These are phyloP conservation scores for Athrips mouffetella DNA, from an alignment of 2,888 invertebrate species.

Conservation along the genomic window DNA sequence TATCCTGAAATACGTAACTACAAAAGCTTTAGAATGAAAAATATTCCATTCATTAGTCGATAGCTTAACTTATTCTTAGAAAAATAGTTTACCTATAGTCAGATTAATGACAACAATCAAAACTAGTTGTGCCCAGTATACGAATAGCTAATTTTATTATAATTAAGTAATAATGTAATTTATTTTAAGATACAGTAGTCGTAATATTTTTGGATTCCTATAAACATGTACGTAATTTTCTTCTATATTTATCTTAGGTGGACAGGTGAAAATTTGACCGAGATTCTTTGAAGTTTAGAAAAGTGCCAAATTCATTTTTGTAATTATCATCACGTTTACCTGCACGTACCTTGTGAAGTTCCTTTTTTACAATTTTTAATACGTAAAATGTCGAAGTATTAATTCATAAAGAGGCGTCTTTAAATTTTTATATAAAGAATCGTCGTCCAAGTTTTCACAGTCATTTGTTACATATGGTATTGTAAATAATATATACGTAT, in stretches of 20 bases:
- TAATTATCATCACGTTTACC: conserved; percentile 50
- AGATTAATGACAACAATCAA: conserved; percentile 76
- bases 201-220: conserved; percentile 79
- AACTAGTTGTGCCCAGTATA: conserved; percentile 79
- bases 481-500: conserved; percentile 58
- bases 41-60: conserved; percentile 76
- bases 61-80: conserved; percentile 76
- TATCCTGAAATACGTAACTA: conserved; percentile 70
- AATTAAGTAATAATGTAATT: conserved; percentile 67
- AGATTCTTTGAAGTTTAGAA: conserved; percentile 55
- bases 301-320: conserved; percentile 70
- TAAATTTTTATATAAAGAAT: conserved; percentile 48
- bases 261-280: conserved; percentile 48
- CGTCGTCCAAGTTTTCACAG: conserved; percentile 51
- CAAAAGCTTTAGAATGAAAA: conserved; percentile 74
- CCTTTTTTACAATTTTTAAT: conserved; percentile 36
- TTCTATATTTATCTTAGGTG: conserved; percentile 52
- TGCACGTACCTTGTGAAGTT: too few relatives aligned
- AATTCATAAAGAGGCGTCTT: too few relatives aligned
- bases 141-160: conserved; percentile 60
- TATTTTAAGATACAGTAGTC: conserved; percentile 76
- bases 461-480: conserved; percentile 55
- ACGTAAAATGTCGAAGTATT: too few relatives aligned
- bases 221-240: conserved; percentile 76
- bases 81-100: conserved; percentile 75